Conservation (phyloP, 2,888 invertebrate genomes). For the Phengaris arion region DNA sequence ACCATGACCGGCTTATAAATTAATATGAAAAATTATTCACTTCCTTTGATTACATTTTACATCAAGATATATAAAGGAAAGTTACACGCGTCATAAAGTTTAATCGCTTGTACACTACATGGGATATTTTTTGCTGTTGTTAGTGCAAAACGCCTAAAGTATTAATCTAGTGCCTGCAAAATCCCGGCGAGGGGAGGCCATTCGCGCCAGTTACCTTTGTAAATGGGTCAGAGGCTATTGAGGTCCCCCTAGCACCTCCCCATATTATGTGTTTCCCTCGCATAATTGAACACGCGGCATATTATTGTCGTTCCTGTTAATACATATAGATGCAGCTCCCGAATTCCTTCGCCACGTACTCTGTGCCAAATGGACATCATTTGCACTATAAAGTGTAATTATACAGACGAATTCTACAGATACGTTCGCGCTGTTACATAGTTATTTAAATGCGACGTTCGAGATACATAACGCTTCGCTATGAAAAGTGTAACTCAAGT, state of each 20-base stretch:
- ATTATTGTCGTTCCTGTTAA: constrained; percentile 69
- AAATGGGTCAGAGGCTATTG: constrained; percentile 77
- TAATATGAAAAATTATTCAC: background rate
- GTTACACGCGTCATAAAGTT: background rate
- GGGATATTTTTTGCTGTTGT: constrained; percentile 12
- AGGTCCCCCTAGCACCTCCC: constrained; percentile 53
- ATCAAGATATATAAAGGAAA: background rate
- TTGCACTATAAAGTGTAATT: constrained; percentile 32
- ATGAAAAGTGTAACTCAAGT: constrained; percentile 2
- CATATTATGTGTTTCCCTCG: constrained; percentile 65
- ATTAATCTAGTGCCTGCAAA: constrained; percentile 43
- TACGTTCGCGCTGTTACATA: background rate
- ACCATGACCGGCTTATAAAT: too few species aligned
- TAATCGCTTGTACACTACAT: background rate
- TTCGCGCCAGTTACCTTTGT: constrained; percentile 61
- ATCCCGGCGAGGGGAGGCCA: constrained; percentile 54
- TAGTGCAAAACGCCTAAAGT: constrained; percentile 35
- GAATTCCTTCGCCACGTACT: constrained; percentile 44
- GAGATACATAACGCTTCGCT: background rate
- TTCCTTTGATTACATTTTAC: background rate
- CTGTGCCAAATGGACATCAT: constrained; percentile 32
- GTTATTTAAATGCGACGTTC: constrained; percentile 1
- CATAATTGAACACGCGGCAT: constrained; percentile 75
- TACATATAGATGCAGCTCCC: constrained; percentile 52
- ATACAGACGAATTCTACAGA: constrained; percentile 26